Base-by-base conservation (phyloP, 1,140 invertebrate genomes). In the Whitmania pigra region DNA sequence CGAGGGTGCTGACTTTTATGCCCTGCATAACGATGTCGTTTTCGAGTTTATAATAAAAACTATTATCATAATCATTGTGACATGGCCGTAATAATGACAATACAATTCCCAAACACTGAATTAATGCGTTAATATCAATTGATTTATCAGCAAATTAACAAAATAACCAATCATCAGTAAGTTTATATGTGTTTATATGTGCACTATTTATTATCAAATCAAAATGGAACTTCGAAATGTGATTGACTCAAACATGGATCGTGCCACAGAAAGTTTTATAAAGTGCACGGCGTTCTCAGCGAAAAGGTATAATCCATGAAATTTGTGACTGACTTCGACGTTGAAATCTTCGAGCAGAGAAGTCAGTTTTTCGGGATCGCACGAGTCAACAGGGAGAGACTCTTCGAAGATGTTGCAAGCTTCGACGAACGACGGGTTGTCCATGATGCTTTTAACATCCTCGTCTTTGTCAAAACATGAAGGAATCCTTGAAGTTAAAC, bases 401-500 rank as follows among this genome's bases (percentile, higher is more conserved):
- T 63, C 22, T n/a, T 63, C 57, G 22, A 25, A 63, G 11, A 63
- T 22, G 22, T n/a, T 22, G 22, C 29, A 31, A 0, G 57, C 57
- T n/a, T 63, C 29, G 29, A 18, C 57, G 11, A 13, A 63, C 1
- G 22, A 22, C 2, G 57, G 2, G 43, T 53, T 43, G 66, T 67
- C 40, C 29, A 67, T 68, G 36, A 72, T 69, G 49, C 31, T 55
- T 49, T 68, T n/a, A 25, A 36, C 67, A 13, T 72, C 40, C 27
- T 49, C 63, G 27, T 54, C 29, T 29, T 72, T 22, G 18, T 20
- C 22, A 53, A 43, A 40, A 53, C 29, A 49, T 13, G 25, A 70
- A 49, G 63, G n/a, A 31, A 25, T 29, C 22, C 27, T 67, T 29
- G 18, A n/a, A n/a, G n/a, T n/a, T n/a, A n/a, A n/a, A n/a, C n/a